These are phyloP conservation scores for Tachina lurida DNA, from an alignment of 2,888 invertebrate species.

Conservation along the genomic window DNA sequence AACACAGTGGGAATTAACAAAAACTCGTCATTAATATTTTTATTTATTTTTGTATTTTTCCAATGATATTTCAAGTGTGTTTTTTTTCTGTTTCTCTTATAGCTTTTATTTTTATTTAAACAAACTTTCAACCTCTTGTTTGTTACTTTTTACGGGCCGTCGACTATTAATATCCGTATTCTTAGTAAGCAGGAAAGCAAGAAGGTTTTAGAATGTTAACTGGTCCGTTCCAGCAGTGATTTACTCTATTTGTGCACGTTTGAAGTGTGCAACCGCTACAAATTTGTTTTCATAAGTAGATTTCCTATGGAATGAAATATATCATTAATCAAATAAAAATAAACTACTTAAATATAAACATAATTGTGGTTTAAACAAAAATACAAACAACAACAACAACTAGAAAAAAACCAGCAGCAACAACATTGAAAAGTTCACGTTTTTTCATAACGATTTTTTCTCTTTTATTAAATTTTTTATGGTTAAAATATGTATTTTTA, in stretches of 20 bases:
- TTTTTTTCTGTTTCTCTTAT: not conserved
- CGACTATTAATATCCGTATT: conserved; percentile 19
- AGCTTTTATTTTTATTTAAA: conserved; percentile 6
- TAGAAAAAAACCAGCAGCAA: too few relatives aligned
- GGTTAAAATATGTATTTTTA: too few relatives aligned
- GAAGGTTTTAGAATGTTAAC: not conserved
- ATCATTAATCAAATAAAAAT: conserved; percentile 34
- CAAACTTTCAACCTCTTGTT: not conserved
- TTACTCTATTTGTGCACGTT: not conserved
- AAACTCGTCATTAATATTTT: not conserved
- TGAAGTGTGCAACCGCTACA: not conserved
- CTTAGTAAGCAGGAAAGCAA: conserved; percentile 2
- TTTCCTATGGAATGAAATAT: conserved; percentile 11
- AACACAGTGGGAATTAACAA: not conserved
- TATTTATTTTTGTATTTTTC: not conserved
- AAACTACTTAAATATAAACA: conserved; percentile 17
- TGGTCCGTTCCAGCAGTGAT: not conserved
- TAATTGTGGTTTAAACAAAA: conserved; percentile 37
- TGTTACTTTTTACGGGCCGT: conserved; percentile 29
- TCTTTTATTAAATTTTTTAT: not conserved
- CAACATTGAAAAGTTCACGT: not conserved
- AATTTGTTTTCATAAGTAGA: conserved; percentile 18
- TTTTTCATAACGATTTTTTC: not conserved
- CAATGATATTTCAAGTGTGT: conserved; percentile 5
- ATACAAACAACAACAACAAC: too few relatives aligned